Evolutionary conservation across 2,797 vertebrate species (phyloP), one percentile per base, ranked within the genome.

Genomic region (Ctenopoma multispine): DNA sequence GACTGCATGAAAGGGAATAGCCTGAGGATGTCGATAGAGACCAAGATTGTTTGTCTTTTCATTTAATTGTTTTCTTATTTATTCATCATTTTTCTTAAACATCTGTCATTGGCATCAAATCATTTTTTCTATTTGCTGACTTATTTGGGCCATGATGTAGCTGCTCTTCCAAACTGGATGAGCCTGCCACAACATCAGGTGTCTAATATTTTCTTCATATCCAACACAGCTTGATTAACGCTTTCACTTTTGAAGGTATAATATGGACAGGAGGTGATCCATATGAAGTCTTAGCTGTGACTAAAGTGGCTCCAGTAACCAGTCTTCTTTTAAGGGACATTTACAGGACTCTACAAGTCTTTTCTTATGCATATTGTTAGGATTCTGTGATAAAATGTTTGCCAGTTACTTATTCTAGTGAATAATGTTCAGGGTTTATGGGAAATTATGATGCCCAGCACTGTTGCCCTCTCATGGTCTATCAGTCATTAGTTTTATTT

Each of bases 71-170:
- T 80, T 66, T 77, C 56, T 29, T 5, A 2, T 24, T 4, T 24
- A 24, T 60, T n/a, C n/a, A n/a, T 63, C 51, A 8, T 21, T 61
- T 64, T 27, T 44, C 20, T 55, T 29, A 40, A 67, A 49, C 68
- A 75, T 65, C 55, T 54, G 61, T 53, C 17, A 34, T 63, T 46
- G 41, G 21, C 49, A 17, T 65, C 21, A 8, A 55, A 57, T 18
- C 11, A 38, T 61, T 77, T 63, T n/a, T 63, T 72, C 24, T 17
- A 64, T 20, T 46, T 29, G 56, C 20, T 20, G 63, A 75, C 34
- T 69, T 73, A 73, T 81, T 73, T 58, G 38, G 56, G 65, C 40
- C 77, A 67, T 36, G 59, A 83, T 23, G 36, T 56, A 65, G 66
- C 53, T 60, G 56, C n/a, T 75, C 59, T 38, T n/a, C 43, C 9